A percentile compares a stretch with the other conserved stretches of the same genome.
Evolutionary conservation across 2,797 vertebrate species (phyloP).

Genomic region (Phoebastria nigripes): DNA sequence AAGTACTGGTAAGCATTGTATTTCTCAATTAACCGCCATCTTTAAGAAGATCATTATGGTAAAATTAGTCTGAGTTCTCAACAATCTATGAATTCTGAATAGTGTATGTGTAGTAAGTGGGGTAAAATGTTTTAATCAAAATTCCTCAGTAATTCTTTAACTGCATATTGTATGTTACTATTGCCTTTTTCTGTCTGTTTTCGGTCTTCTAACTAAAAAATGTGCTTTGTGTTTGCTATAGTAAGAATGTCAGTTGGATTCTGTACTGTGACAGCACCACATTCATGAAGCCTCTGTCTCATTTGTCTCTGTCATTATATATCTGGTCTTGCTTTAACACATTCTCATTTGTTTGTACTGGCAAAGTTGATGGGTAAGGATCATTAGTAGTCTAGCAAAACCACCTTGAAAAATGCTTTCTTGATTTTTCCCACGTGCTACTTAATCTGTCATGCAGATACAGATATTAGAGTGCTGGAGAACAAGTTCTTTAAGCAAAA

Average conservation of each 20-base stretch:
- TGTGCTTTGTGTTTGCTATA: background rate
- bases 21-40: slow-evolving; percentile 2
- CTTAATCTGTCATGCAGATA: background rate
- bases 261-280: background rate
- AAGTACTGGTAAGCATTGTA: background rate
- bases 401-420: background rate
- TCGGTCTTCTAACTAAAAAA: background rate
- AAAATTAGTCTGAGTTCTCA: background rate
- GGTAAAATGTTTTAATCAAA: background rate
- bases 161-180: background rate
- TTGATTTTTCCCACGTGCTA: background rate
- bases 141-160: background rate
- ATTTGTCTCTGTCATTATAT: background rate
- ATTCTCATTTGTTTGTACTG: background rate
- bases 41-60: background rate
- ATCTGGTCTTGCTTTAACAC: background rate
- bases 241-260: background rate
- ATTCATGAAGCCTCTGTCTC: background rate
- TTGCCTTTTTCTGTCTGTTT: background rate
- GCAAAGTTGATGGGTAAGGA: background rate
- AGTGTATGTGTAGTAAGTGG: background rate
- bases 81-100: background rate
- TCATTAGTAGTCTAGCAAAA: background rate
- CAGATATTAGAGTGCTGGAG: background rate
- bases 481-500: background rate